phyloP scores from a whole-genome alignment of 2,797 vertebrate genomes.

The Acropternis orthonyx region DNA sequence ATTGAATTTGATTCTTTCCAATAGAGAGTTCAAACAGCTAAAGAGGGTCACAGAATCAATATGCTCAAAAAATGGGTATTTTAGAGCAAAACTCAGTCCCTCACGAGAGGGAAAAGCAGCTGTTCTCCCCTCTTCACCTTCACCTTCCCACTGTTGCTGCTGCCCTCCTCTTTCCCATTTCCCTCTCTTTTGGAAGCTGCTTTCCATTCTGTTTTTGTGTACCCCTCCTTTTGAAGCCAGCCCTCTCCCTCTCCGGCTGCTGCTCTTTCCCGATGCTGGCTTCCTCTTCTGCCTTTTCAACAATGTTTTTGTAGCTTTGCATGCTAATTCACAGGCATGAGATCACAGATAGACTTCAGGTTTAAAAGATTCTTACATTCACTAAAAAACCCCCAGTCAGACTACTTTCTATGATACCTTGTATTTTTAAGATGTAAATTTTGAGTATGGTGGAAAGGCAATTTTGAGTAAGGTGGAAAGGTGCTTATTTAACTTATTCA shows the following conservation, averaged over 20 bases:
- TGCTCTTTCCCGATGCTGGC: not conserved
- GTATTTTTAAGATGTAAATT: not conserved
- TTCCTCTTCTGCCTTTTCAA: not conserved
- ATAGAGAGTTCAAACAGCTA: constrained; percentile 46
- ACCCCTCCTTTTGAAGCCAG: not conserved
- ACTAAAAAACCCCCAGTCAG: not conserved
- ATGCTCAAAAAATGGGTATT: constrained; percentile 53
- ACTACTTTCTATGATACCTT: not conserved
- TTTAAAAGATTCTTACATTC: not conserved
- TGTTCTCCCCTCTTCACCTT: constrained; percentile 57
- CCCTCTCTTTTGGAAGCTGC: not conserved
- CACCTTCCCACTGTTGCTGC: constrained; percentile 31
- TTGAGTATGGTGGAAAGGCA: not conserved
- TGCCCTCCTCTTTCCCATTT: constrained; percentile 13
- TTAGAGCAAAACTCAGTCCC: constrained; percentile 17
- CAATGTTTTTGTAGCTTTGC: not conserved
- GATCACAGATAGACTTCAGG: not conserved
- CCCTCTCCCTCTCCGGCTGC: not conserved
- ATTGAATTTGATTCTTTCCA: constrained; percentile 47
- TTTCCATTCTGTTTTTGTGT: not conserved
- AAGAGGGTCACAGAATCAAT: constrained; percentile 64
- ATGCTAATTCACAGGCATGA: constrained; percentile 1
- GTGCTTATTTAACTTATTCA: not conserved
- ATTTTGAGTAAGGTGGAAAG: no score
- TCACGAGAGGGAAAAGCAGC: not conserved